Percentiles rank a stretch among this genome's conserved stretches.
These are phyloP conservation scores for Pseudorhiza aurosa DNA, from an alignment of 30 jellyfish, hydroid and myxozoan species.

Conservation along the genomic window DNA sequence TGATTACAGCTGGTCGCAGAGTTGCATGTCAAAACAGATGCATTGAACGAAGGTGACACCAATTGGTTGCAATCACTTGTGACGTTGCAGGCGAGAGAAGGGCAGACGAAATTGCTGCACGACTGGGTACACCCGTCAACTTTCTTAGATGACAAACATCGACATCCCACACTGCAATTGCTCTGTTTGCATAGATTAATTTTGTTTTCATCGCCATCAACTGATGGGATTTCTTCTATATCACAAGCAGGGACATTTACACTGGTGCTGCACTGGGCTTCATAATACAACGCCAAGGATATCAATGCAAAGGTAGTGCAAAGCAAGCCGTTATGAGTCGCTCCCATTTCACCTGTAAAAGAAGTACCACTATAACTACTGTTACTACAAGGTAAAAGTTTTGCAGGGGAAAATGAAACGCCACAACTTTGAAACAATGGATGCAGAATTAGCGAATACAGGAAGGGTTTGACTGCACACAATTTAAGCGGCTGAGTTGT, in stretches of 20 bases:
- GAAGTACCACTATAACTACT: too few species aligned
- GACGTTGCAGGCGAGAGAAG: conserved; percentile 4
- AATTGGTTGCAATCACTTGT: neutral
- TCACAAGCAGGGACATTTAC: neutral
- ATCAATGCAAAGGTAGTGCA: too few species aligned
- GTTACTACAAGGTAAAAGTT: too few species aligned
- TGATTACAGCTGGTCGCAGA: conserved; percentile 22
- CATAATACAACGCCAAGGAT: neutral
- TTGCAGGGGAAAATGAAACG: too few species aligned
- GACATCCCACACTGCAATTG: neutral
- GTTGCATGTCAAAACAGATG: neutral
- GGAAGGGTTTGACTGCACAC: too few species aligned
- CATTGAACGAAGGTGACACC: neutral
- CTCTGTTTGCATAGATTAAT: neutral
- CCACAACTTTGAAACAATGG: too few species aligned
- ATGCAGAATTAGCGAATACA: too few species aligned
- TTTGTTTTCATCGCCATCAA: neutral
- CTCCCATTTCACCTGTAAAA: too few species aligned
- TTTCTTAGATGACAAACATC: neutral
- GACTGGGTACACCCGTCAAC: conserved; percentile 19
- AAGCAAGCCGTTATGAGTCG: too few species aligned
- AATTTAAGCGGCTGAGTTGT: too few species aligned
- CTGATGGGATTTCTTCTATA: too few species aligned
- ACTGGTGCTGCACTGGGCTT: neutral
- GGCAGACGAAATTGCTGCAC: conserved; percentile 3